Conservation (phyloP, 2,888 invertebrate species). For the Andrena fulva region DNA sequence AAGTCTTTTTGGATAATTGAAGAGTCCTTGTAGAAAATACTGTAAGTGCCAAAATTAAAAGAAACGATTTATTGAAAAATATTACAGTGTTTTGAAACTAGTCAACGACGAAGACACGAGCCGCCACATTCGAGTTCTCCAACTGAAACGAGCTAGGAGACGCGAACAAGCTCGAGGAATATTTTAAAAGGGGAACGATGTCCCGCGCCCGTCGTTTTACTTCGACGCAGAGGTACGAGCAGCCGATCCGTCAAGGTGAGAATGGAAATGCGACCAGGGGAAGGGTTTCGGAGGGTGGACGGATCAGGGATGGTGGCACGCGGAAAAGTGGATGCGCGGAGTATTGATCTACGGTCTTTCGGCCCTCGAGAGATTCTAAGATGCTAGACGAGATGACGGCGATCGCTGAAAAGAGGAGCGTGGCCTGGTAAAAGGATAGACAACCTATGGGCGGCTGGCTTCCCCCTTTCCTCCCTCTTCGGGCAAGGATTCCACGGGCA, state of each 20-base stretch:
- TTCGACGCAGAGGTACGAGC: not conserved
- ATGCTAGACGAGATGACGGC: slow-evolving; percentile 27
- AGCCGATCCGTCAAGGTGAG: slow-evolving; percentile 34
- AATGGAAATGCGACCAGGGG: slow-evolving; percentile 20
- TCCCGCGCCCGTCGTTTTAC: slow-evolving; percentile 7
- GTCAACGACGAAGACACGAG: too few species aligned
- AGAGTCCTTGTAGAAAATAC: too few species aligned
- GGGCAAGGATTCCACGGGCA: too few species aligned
- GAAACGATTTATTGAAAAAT: not conserved
- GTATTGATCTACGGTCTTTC: slow-evolving; percentile 60
- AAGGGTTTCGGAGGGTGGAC: too few species aligned
- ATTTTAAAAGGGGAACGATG: not conserved
- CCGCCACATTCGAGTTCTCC: too few species aligned
- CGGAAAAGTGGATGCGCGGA: slow-evolving; percentile 27
- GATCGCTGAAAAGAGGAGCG: slow-evolving; percentile 17
- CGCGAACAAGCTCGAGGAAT: not conserved
- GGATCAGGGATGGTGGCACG: not conserved
- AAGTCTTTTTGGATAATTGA: too few species aligned
- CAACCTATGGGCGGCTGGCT: too few species aligned
- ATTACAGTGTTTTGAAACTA: not conserved
- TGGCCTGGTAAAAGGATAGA: slow-evolving; percentile 6
- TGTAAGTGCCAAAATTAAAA: not conserved
- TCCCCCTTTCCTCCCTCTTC: too few species aligned
- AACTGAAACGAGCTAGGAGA: too few species aligned
- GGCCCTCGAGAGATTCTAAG: slow-evolving; percentile 21